phyloP scores from a whole-genome alignment of 2,888 invertebrate genomes.

The Phoenoteleia sp. region DNA sequence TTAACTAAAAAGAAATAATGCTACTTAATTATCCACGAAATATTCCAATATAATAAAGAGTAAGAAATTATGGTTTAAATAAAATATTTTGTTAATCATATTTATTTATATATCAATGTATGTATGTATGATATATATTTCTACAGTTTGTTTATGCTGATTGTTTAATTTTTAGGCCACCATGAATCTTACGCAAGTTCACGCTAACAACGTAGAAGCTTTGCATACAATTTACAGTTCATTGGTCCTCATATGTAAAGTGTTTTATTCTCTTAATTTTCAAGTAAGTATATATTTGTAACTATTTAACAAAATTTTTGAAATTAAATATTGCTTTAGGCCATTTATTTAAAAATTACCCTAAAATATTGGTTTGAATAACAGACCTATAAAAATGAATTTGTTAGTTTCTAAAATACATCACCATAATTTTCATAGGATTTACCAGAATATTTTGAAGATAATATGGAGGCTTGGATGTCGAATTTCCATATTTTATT shows the following conservation, averaged over 20 bases:
- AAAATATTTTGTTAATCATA: too few species aligned
- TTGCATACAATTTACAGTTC: constrained; percentile 96
- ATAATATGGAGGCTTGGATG: constrained; percentile 99
- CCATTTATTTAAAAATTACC: too few species aligned
- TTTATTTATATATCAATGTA: not conserved
- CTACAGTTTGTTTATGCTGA: not conserved
- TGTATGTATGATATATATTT: too few species aligned
- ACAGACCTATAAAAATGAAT: too few species aligned
- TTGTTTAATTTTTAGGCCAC: constrained; percentile 90
- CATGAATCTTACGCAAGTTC: constrained; percentile 92
- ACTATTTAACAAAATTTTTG: not conserved
- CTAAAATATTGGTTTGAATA: too few species aligned
- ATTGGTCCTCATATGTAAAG: constrained; percentile 95
- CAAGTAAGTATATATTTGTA: constrained; percentile 88
- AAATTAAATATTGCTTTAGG: not conserved
- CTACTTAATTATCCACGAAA: too few species aligned
- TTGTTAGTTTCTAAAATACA: too few species aligned
- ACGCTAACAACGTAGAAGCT: constrained; percentile 93
- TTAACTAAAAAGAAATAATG: too few species aligned
- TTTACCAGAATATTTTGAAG: constrained; percentile 99
- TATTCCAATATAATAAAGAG: too few species aligned
- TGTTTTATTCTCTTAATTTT: constrained; percentile 98
- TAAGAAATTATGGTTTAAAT: too few species aligned
- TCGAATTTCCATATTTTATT: constrained; percentile 94
- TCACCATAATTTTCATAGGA: constrained; percentile 89